Conservation (phyloP, 1,140 invertebrate genomes). For the Ptiloglossa arizonensis region DNA sequence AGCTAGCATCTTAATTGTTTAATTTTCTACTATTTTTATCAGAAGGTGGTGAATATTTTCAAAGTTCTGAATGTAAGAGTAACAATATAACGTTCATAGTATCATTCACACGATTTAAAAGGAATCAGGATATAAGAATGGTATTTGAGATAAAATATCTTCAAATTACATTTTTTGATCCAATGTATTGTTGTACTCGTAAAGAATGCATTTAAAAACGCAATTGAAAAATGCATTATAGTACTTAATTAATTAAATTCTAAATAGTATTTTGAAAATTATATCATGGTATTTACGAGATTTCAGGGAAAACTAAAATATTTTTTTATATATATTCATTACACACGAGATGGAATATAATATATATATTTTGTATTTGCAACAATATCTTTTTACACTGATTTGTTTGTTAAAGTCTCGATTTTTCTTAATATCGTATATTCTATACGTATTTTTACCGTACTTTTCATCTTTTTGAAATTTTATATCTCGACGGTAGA, state of each 20-base stretch:
- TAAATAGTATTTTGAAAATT: slow-evolving; percentile 76
- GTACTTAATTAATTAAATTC: slow-evolving; percentile 77
- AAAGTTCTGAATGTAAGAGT: slow-evolving; percentile 13
- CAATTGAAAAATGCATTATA: slow-evolving; percentile 76
- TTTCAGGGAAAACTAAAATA: slow-evolving; percentile 58
- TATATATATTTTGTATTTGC: slow-evolving; percentile 45
- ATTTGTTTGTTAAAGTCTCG: slow-evolving; percentile 30
- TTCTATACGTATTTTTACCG: background rate
- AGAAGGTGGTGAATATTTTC: slow-evolving; percentile 5
- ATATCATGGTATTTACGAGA: slow-evolving; percentile 69
- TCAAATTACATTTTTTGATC: background rate
- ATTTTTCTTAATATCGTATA: background rate
- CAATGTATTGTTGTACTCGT: slow-evolving; percentile 53
- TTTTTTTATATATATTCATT: slow-evolving; percentile 33
- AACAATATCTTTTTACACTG: slow-evolving; percentile 18
- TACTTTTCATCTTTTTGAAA: slow-evolving; percentile 13
- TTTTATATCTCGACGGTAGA: slow-evolving; percentile 22
- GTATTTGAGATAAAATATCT: slow-evolving; percentile 32
- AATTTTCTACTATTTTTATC: slow-evolving; percentile 39
- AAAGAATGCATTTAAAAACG: slow-evolving; percentile 71
- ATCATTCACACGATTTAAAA: slow-evolving; percentile 25
- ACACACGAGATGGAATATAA: slow-evolving; percentile 44
- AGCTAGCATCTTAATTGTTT: slow-evolving; percentile 29
- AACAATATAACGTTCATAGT: slow-evolving; percentile 24
- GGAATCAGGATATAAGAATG: slow-evolving; percentile 8